A percentile compares a stretch with the other conserved stretches of the same genome.
phyloP scores from a whole-genome alignment of 2,888 invertebrate species.

The Oligia strigilis region DNA sequence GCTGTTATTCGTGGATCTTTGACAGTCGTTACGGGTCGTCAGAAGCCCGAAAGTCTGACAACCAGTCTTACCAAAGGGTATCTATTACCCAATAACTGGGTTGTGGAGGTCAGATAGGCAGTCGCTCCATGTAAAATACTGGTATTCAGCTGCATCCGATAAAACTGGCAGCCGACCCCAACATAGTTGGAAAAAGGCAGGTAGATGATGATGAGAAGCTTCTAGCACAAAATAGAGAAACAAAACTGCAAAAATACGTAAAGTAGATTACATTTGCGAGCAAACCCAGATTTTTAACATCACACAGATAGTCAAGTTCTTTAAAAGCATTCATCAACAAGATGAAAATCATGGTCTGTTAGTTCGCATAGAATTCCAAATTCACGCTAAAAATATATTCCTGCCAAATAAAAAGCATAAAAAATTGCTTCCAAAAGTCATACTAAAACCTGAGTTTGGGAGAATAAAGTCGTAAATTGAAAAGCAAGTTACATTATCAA shows the following conservation, averaged over 20 bases:
- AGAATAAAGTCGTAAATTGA: constrained; percentile 66
- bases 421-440: constrained; percentile 51
- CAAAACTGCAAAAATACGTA: constrained; percentile 14
- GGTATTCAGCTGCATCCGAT: too few species aligned
- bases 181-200: too few species aligned
- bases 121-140: too few species aligned
- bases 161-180: neutral
- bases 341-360: constrained; percentile 75
- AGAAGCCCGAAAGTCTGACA: neutral
- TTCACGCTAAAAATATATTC: constrained; percentile 68
- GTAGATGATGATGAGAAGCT: neutral
- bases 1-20: neutral
- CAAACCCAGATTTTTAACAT: constrained; percentile 51
- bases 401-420: constrained; percentile 58
- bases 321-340: constrained; percentile 73
- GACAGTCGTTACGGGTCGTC: neutral
- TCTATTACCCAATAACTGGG: too few species aligned
- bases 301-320: constrained; percentile 43
- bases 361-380: constrained; percentile 70
- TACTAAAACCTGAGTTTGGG: constrained; percentile 57
- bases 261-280: constrained; percentile 9
- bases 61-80: neutral
- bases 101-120: too few species aligned
- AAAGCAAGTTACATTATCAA: constrained; percentile 59
- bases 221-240: constrained; percentile 3